Evolutionary conservation across 2,888 invertebrate species (phyloP).

Genomic region (Seira musarum): DNA sequence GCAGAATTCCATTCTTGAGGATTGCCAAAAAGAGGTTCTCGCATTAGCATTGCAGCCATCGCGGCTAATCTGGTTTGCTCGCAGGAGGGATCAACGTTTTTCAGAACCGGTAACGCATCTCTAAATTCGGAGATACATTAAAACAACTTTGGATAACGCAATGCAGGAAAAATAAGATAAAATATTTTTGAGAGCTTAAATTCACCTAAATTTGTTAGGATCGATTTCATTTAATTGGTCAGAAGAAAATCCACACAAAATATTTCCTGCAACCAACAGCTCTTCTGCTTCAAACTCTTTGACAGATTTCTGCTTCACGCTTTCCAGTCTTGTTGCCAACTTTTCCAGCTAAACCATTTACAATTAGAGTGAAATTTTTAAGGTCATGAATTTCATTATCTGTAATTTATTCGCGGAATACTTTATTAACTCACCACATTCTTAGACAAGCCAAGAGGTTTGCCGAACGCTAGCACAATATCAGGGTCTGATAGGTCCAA

Average conservation of each 20-base stretch:
- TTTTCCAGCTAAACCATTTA: constrained; percentile 63
- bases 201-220: constrained; percentile 49
- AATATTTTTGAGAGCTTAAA: background rate
- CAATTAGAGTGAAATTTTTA: too few relatives aligned
- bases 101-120: constrained; percentile 64
- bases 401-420: too few relatives aligned
- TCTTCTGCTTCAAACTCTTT: constrained; percentile 55
- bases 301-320: constrained; percentile 44
- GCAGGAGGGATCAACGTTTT: constrained; percentile 51
- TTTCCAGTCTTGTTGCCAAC: constrained; percentile 61
- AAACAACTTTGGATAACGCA: background rate
- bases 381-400: too few relatives aligned
- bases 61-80: constrained; percentile 58
- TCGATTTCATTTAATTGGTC: constrained; percentile 58
- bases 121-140: constrained; percentile 24
- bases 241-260: constrained; percentile 63
- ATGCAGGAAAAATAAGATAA: background rate
- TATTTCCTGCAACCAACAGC: constrained; percentile 60
- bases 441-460: constrained; percentile 63
- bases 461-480: constrained; percentile 62
- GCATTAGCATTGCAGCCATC: constrained; percentile 46
- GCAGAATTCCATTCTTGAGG: constrained; percentile 63
- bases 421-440: constrained; percentile 62
- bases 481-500: constrained; percentile 63
- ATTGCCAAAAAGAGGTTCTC: constrained; percentile 54